Percentiles rank a stretch among this genome's conserved stretches.
Conservation (phyloP, 2,797 vertebrate genomes). For the Malurus splendens region DNA sequence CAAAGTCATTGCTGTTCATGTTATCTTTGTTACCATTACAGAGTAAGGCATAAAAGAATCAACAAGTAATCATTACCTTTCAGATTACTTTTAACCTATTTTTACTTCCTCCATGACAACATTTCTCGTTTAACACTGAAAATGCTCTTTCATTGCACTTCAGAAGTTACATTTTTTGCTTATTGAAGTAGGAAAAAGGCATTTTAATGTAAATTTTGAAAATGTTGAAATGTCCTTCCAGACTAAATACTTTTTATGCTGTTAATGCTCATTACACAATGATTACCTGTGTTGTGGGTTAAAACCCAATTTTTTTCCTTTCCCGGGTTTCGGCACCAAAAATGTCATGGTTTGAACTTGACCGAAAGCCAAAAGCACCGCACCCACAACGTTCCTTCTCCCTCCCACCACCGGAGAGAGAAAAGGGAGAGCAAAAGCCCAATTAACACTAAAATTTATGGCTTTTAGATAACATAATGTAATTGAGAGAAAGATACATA, state of each 20-base stretch:
- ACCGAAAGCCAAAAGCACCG: no score
- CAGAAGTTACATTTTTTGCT: neutral
- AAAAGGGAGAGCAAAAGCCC: no score
- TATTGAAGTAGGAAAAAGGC: neutral
- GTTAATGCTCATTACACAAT: neutral
- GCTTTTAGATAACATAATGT: no score
- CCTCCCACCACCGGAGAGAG: no score
- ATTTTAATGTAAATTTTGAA: neutral
- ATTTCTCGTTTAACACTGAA: neutral
- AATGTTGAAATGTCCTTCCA: neutral
- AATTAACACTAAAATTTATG: no score
- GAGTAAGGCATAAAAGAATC: neutral
- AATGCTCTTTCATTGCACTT: neutral
- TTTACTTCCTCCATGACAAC: neutral
- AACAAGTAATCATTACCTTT: neutral
- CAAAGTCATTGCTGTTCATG: neutral
- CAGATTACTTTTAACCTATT: neutral
- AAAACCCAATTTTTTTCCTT: no score
- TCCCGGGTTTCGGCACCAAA: no score
- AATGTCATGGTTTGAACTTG: no score
- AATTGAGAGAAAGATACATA: no score
- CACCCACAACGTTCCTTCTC: no score
- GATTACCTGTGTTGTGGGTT: neutral
- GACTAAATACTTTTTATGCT: neutral
- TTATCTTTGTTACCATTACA: neutral